phyloP scores from a whole-genome alignment of 2,797 vertebrate species.

The Menidia menidia region DNA sequence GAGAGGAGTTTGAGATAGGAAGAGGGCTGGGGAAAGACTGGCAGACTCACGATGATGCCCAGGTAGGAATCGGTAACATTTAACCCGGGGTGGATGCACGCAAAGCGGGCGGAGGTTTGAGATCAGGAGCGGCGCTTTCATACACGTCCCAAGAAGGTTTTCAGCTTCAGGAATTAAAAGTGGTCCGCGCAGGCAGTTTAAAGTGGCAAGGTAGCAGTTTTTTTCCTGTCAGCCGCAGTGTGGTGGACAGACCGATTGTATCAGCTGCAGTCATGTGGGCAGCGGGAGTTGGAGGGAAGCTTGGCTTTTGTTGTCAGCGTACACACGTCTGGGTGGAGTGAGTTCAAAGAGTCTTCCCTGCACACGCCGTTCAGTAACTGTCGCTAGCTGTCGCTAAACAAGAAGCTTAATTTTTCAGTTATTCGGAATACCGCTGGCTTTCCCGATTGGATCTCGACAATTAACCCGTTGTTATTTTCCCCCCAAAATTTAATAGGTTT shows the following conservation, averaged over 20 bases:
- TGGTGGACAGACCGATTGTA: slow-evolving; percentile 13
- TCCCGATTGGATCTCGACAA: background rate
- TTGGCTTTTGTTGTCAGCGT: slow-evolving; percentile 1
- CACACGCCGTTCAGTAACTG: background rate
- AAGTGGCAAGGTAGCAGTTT: slow-evolving; percentile 7
- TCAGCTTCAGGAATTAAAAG: slow-evolving; percentile 11
- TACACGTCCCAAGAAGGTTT: background rate
- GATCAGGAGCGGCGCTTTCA: slow-evolving; percentile 16
- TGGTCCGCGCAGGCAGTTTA: background rate
- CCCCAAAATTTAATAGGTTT: no score
- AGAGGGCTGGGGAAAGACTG: slow-evolving; percentile 72
- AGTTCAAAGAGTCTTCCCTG: slow-evolving; percentile 26
- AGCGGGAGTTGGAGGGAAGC: slow-evolving; percentile 18
- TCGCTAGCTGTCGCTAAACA: background rate
- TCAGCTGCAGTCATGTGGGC: slow-evolving; percentile 29
- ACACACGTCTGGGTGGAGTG: slow-evolving; percentile 17
- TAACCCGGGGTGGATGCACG: slow-evolving; percentile 46
- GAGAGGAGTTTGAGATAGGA: slow-evolving; percentile 65
- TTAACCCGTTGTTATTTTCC: background rate
- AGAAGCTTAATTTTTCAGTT: background rate
- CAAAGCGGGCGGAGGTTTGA: slow-evolving; percentile 17
- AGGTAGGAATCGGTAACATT: slow-evolving; percentile 81
- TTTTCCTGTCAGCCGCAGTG: background rate
- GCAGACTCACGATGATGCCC: slow-evolving; percentile 84
- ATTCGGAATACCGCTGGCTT: background rate